A percentile compares a stretch with the other conserved stretches of the same genome.
phyloP scores from a whole-genome alignment of 2,113 vertebrate genomes.

The Cygnus buccinator region DNA sequence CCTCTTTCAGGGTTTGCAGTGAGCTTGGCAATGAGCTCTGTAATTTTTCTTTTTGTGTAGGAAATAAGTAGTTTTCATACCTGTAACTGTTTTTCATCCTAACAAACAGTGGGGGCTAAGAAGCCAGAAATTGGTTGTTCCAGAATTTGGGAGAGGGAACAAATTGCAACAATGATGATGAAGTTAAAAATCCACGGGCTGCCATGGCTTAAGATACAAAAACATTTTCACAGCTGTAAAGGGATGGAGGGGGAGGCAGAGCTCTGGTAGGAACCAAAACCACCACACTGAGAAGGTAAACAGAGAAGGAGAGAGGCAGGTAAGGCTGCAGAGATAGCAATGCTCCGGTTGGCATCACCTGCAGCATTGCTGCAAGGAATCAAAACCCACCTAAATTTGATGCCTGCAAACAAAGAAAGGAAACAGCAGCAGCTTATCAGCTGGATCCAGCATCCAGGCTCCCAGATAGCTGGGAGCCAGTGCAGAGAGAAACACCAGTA shows the following conservation, averaged over 20 bases:
- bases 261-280: background rate
- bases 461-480: background rate
- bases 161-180: background rate
- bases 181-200: constrained; percentile 6
- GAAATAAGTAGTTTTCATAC: background rate
- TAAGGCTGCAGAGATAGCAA: background rate
- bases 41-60: background rate
- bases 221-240: background rate
- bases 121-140: background rate
- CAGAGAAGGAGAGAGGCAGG: background rate
- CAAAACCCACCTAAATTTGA: background rate
- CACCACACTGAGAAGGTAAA: background rate
- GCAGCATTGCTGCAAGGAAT: background rate
- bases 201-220: background rate
- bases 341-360: background rate
- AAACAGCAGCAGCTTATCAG: background rate
- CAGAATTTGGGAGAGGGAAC: background rate
- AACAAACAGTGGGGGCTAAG: background rate
- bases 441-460: background rate
- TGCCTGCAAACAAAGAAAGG: background rate
- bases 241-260: background rate
- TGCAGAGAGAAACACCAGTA: background rate
- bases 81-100: background rate
- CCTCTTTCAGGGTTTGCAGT: background rate
- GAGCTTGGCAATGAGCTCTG: background rate